These are phyloP conservation scores for Microcebus ravelobensis DNA, from an alignment of 2,113 vertebrate genomes.

Conservation along the genomic window DNA sequence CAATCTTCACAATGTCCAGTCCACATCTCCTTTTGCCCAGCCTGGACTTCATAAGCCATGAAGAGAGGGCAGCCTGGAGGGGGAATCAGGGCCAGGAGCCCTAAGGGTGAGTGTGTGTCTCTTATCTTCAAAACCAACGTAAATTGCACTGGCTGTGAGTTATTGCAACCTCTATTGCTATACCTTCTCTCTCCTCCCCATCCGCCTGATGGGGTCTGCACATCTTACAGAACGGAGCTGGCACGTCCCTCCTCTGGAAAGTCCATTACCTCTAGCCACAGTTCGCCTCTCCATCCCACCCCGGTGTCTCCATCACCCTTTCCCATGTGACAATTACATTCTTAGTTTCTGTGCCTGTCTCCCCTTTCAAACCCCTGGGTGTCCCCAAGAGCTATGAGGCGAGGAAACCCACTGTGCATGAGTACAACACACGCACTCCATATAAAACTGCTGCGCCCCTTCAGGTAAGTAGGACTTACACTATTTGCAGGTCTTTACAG, in stretches of 20 bases:
- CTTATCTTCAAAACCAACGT: not conserved
- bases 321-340: not conserved
- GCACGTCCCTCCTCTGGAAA: not conserved
- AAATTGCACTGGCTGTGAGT: not conserved
- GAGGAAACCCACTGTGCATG: not conserved
- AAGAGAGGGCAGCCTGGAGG: not conserved
- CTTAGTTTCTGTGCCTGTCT: not conserved
- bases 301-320: not conserved
- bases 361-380: not conserved
- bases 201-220: no score
- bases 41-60: not conserved
- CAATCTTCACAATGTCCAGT: not conserved
- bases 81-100: not conserved
- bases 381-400: not conserved
- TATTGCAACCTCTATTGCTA: not conserved
- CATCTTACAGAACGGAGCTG: not conserved
- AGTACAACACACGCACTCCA: not conserved
- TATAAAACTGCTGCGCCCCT: not conserved
- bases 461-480: not conserved
- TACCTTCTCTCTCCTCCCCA: not conserved
- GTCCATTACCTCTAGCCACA: not conserved
- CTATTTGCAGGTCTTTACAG: not conserved
- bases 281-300: not conserved
- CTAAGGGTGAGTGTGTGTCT: not conserved
- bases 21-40: not conserved